Percentiles rank a stretch among this genome's conserved stretches.
phyloP scores from a whole-genome alignment of 2,888 invertebrate genomes.

The Osmoderma eremita region DNA sequence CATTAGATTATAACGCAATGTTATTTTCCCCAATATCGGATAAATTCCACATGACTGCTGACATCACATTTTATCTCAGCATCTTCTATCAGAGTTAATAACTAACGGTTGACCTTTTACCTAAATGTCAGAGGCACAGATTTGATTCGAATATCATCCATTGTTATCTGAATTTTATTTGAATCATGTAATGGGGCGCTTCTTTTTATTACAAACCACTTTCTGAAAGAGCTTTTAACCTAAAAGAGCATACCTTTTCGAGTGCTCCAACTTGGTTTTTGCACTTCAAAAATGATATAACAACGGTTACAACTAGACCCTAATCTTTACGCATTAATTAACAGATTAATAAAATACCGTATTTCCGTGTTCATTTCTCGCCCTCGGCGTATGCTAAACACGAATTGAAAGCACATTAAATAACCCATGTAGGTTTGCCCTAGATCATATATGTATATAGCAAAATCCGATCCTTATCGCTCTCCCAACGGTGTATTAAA shows the following conservation, averaged over 20 bases:
- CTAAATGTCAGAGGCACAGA: slow-evolving; percentile 4
- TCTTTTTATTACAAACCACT: neutral
- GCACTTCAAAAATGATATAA: too few species aligned
- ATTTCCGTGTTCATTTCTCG: too few species aligned
- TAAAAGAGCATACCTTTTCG: neutral
- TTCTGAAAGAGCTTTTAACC: neutral
- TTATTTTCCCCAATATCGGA: too few species aligned
- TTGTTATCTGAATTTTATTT: neutral
- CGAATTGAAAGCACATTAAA: too few species aligned
- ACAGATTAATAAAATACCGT: too few species aligned
- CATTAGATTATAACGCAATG: neutral
- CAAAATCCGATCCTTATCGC: neutral
- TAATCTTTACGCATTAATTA: too few species aligned
- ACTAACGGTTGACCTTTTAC: neutral
- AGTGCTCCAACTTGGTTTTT: neutral
- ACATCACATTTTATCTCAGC: too few species aligned
- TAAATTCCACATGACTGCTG: too few species aligned
- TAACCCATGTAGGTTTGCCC: too few species aligned
- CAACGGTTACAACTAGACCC: too few species aligned
- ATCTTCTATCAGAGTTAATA: neutral
- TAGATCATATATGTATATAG: neutral
- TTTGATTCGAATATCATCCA: slow-evolving; percentile 1
- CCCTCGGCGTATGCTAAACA: too few species aligned
- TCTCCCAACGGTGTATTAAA: neutral
- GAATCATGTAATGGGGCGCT: neutral